These are phyloP conservation scores for Diplosoma virens DNA, from an alignment of 23 tunicate species.

Conservation along the genomic window DNA sequence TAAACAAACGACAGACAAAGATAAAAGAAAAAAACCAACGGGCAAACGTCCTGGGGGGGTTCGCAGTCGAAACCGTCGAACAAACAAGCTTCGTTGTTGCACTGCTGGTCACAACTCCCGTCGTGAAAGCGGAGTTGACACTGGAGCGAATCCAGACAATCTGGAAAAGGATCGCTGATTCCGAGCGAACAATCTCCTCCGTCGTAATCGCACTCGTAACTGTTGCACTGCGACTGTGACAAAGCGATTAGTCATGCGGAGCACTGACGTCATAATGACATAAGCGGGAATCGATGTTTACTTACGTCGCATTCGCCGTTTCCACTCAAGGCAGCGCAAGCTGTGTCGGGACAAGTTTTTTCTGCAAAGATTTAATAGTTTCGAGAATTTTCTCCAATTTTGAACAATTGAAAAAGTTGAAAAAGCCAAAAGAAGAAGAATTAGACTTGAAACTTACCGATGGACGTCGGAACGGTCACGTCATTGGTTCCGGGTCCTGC, in stretches of 20 bases:
- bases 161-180: conserved; percentile 61
- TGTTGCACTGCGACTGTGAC: conserved; percentile 63
- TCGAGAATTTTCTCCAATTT: not conserved
- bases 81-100: conserved; percentile 81
- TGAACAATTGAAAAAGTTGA: not conserved
- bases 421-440: not conserved
- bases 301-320: conserved; percentile 72
- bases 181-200: conserved; percentile 92
- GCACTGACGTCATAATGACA: not conserved
- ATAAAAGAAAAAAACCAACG: conserved; percentile 31
- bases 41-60: conserved; percentile 63
- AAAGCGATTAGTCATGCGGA: too few relatives aligned
- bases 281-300: not conserved
- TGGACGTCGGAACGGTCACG: not conserved
- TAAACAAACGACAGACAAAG: too few relatives aligned
- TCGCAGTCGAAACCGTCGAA: conserved; percentile 90
- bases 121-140: conserved; percentile 71
- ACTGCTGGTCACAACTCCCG: conserved; percentile 87
- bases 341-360: conserved; percentile 35
- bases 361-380: conserved; percentile 6
- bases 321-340: conserved; percentile 32
- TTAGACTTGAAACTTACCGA: conserved; percentile 18
- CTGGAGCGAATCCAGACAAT: conserved; percentile 56
- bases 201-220: conserved; percentile 83
- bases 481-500: conserved; percentile 53